A percentile compares a stretch with the other conserved stretches of the same genome.
These are phyloP conservation scores for Eira barbara DNA, from an alignment of 2,113 vertebrate species.

Conservation along the genomic window DNA sequence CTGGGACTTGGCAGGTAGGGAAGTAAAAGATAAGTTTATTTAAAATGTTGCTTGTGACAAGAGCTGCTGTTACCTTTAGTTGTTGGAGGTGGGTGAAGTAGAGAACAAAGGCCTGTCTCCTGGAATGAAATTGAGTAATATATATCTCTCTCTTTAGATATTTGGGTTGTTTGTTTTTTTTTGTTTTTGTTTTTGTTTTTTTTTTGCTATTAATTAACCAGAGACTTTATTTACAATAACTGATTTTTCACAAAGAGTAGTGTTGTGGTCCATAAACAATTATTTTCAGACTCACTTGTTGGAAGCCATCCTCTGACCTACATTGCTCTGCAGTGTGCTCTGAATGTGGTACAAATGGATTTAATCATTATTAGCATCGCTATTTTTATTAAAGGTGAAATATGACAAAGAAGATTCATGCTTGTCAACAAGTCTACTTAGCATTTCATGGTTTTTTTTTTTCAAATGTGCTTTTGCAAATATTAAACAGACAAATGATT, in stretches of 20 bases:
- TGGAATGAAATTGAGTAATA: not conserved
- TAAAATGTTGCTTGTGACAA: not conserved
- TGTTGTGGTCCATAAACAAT: not conserved
- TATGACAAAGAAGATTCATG: slow-evolving; percentile 50
- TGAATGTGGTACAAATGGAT: slow-evolving; percentile 5
- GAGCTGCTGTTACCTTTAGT: not conserved
- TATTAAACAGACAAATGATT: slow-evolving; percentile 67
- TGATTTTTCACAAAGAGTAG: not conserved
- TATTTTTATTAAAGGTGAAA: slow-evolving; percentile 65
- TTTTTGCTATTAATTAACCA: not conserved
- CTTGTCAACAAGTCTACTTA: slow-evolving; percentile 66
- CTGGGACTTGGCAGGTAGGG: not conserved
- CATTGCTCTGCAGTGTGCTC: not conserved
- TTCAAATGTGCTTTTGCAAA: slow-evolving; percentile 65
- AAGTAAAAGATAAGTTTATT: not conserved
- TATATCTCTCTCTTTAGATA: not conserved
- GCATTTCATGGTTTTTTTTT: slow-evolving; percentile 51
- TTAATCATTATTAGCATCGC: slow-evolving; percentile 50
- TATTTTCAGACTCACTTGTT: not conserved
- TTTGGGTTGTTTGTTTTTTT: not conserved
- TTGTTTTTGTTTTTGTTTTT: not conserved
- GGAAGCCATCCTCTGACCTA: not conserved
- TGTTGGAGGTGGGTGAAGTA: not conserved
- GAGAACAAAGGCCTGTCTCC: not conserved
- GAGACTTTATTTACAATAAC: slow-evolving; percentile 3